Conservation (phyloP, 2,113 vertebrate genomes). For the Zosterops pallidus region DNA sequence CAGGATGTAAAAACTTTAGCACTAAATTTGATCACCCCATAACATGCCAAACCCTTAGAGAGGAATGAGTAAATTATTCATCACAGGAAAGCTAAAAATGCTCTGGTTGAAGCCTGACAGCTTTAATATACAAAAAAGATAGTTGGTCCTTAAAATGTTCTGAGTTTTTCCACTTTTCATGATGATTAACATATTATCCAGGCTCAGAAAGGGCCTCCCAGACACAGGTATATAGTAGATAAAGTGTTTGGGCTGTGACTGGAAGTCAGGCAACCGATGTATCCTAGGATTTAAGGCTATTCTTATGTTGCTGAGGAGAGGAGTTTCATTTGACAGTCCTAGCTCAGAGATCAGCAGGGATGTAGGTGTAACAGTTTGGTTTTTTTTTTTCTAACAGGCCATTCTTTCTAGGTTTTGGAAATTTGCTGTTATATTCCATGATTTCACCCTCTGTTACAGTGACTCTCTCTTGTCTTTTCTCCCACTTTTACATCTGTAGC, state of each 20-base stretch:
- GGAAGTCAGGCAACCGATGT: neutral
- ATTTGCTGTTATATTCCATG: neutral
- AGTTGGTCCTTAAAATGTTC: neutral
- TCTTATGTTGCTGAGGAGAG: neutral
- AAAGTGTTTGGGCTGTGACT: neutral
- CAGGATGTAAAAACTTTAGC: neutral
- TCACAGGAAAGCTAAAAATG: neutral
- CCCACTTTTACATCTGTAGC: neutral
- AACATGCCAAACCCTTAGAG: neutral
- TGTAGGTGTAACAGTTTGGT: neutral
- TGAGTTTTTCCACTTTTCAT: neutral
- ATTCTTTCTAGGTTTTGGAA: neutral
- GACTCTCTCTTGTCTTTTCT: neutral
- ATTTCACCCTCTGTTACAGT: neutral
- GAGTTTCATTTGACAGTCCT: neutral
- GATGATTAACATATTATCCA: neutral
- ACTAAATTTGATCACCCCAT: neutral
- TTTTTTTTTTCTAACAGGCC: neutral
- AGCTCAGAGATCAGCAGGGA: neutral
- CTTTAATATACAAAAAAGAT: neutral
- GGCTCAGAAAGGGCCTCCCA: neutral
- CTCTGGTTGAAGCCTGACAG: neutral
- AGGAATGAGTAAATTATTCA: neutral
- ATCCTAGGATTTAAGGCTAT: neutral
- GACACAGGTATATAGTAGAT: neutral